Evolutionary conservation across 2,888 invertebrate genomes (phyloP), one percentile per base, ranked within the genome.

Genomic region (Baccha elongata): DNA sequence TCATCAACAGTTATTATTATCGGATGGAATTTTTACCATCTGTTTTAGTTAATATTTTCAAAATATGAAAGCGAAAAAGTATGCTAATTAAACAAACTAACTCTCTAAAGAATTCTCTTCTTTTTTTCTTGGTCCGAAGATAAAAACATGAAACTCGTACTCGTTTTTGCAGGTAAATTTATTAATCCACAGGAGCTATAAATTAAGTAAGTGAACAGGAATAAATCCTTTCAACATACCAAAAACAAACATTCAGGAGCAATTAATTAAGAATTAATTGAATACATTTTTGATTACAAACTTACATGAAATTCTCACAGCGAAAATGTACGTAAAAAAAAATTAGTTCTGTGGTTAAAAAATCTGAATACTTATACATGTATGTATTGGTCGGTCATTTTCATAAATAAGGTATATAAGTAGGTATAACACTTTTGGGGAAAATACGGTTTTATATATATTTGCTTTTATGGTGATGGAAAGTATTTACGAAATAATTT

Each of bases 1-100:
- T 60, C 67, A 60, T 78, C 72, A 72, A 53, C 67, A 55, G 37
- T 73, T 73, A 79, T 79, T 68, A 79, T 68, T 79, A 68, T 69
- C 21, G 42, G n/a, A 62, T 64, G 74, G 46, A 40, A 64, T 48
- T 48, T 62, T 64, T 21, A 15, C 60, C 67, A 79, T 79, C 67
- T 73, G 73, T 46, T 68, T 52, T 23, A 68, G 60, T 62, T 67
- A 73, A 48, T 21, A 46, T 53, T 67, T 72, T 50, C 29, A 37
- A 26, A 55, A 35, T 50, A n/a, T 5, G 19, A 26, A 52, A 32
- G 26, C 4, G 21, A 46, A 53, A 23, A 55, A 44, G 29, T 55
- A 37, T 29, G 40, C 44, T 60, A 19, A 52, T 48, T 15, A 3
- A 29, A 15, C n/a, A 15, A 40, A 42, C 11, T 21, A 32, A 75